Base-by-base conservation (phyloP, 2,888 invertebrate species). In the Capitulum mitella region DNA sequence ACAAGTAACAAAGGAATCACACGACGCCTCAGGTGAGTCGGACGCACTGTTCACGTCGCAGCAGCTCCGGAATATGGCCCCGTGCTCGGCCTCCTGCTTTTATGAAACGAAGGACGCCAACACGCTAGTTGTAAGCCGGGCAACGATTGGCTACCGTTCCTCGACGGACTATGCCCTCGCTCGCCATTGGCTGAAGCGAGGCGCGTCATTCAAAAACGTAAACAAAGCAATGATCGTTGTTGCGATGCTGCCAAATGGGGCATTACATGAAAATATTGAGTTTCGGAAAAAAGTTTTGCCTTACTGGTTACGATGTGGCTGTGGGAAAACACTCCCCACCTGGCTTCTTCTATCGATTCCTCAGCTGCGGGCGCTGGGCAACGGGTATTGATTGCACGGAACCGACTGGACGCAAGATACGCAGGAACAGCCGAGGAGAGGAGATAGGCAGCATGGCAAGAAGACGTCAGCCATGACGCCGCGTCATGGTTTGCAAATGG, bases 51-150 rank as follows among this genome's bases (percentile, higher is more conserved):
- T 40, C 70, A 26, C 26, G 37, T 8, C 40, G 37, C 40, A 70
- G 70, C 16, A 22, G 22, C 40, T 12, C 29, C 40, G 40, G 70
- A 37, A 37, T 70, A 40, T 40, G 70, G 40, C 70, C 40, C 40
- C 70, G 70, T 26, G 70, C 26, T 10, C 64, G 29, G 8, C 37
- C 34, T 40, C 40, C 40, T 26, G 70, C 70, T 40, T 70, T 70
- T 70, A 70, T 70, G 37, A 70, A 70, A 70, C 70, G 70, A 70
- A 70, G 70, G 70, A 70, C 70, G 70, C 70, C 70, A 70, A 40
- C 70, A 40, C 70, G 6, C 1, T 8, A 22, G 22, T 22, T 70
- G 26, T 40, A 26, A 70, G 26, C 22, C 40, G 8, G 3, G 8
- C 40, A 16, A 29, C 29, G 5, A 70, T 70, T 70, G 70, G 70